Base-by-base conservation (phyloP, 1,140 invertebrate species). In the Himalopsyche phryganea region DNA sequence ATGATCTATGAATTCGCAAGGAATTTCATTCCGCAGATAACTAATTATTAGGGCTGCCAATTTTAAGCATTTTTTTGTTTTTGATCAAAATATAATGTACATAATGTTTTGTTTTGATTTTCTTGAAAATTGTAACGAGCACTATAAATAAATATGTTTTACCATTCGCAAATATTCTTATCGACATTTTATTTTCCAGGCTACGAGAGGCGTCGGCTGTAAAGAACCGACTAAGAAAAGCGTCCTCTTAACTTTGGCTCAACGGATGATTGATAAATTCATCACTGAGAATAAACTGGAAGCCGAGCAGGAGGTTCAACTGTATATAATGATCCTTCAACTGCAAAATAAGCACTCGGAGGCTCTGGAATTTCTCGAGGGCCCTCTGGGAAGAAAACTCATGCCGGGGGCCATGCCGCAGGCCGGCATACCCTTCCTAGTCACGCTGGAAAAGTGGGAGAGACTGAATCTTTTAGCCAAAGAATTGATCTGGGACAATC, bases 241-340 rank as follows among this genome's bases (percentile, higher is more conserved):
- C 54, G 83, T 94, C 50, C 83, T 87, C 19, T 80, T 96, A 33
- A 84, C 89, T 11, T 76, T 98, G 45, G 94, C 94, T n/a, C 91
- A 89, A 68, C 77, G 86, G 68, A 89, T 90, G 87, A 84, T 89
- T 49, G 82, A 91, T 66, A 98, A 96, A 72, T 86, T 94, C 69
- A 86, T 95, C 44, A 82, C 86, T 14, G 92, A 96, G 63, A 87
- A 87, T 53, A 94, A 93, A 80, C 83, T 96, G 63, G 91, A 96
- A 72, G 90, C 91, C 0, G 94, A 97, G 71, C 92, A 94, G 74
- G 94, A 98, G 77, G 88, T 94, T 0, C 85, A 92, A 47, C 76
- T 97, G 14, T 97, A 96, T 75, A 77, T 97, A 32, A 90, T 95
- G 80, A 91, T 98, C 53, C 75, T 98, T 38, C 89, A 95, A 67